Evolutionary conservation across 35 echinoderm and acorn worm genomes (phyloP).

Genomic region (Heliocidaris erythrogramma): DNA sequence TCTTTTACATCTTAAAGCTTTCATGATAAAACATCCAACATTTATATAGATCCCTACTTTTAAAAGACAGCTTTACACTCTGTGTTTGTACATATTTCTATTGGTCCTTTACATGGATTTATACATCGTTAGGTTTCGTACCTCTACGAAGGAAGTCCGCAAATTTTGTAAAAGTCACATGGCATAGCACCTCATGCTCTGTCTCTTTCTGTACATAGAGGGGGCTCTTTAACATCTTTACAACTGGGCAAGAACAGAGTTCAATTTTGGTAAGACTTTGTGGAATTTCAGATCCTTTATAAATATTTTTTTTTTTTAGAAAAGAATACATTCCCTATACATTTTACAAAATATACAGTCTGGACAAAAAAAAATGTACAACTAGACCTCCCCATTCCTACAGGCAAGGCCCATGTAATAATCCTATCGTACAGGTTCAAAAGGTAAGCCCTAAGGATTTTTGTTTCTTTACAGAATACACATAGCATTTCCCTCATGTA

Average conservation of each 20-base stretch:
- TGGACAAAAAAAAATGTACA: neutral
- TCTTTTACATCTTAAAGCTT: neutral
- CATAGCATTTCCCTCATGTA: neutral
- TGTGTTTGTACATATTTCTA: neutral
- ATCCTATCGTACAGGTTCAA: neutral
- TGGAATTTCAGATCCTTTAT: constrained; percentile 11
- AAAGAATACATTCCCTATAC: neutral
- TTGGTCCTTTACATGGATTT: neutral
- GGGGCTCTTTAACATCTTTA: neutral
- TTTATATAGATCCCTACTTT: neutral
- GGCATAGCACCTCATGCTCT: constrained; percentile 8
- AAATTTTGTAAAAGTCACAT: constrained; percentile 3
- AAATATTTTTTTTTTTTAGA: neutral
- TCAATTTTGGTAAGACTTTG: neutral
- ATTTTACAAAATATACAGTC: neutral
- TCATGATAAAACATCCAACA: neutral
- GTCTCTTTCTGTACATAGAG: neutral
- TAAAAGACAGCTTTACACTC: neutral
- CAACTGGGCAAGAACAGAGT: constrained; percentile 8
- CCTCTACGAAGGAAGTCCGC: neutral
- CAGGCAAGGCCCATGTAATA: neutral
- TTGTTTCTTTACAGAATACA: neutral
- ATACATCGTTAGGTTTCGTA: neutral
- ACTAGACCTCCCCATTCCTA: neutral
- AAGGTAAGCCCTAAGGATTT: neutral